Evolutionary conservation across 2,888 invertebrate genomes (phyloP), one percentile per base, ranked within the genome.

Genomic region (Scaptomyza tumidula): DNA sequence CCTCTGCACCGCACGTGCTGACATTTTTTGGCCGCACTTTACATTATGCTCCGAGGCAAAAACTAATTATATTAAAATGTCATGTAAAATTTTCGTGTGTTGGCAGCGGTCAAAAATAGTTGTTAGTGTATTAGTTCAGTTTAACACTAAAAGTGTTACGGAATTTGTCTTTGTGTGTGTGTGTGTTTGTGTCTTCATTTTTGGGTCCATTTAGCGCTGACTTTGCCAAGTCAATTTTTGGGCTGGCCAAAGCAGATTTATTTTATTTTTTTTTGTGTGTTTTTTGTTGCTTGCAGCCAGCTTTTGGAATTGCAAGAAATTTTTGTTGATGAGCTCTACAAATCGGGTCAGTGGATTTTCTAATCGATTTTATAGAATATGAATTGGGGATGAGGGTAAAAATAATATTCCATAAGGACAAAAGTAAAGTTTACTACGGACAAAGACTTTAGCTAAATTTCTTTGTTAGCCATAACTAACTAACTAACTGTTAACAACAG

Each of bases 21-120:
- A 84, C 78, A 80, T 80, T 83, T 82, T 82, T 83, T 80, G 78
- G 82, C 85, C 85, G 80, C 83, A 83, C 79, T 77, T 85, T 82
- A 74, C 83, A 85, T 83, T 85, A 82, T 80, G 85, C 76, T 76
- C 74, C 53, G 71, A 56, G 77, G 80, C 83, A 82, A 85, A 83
- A 84, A 84, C 83, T 84, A 84, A 84, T 84, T 84, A 84, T 84
- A 84, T 84, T 84, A 84, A 84, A 85, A 84, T 84, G 83, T 84
- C 85, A 80, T 84, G 85, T 77, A 82, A 82, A 71, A 83, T 82
- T 71, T 80, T 75, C 71, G 71, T 81, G 69, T 71, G 75, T 63
- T 73, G 78, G 75, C 75, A 75, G 61, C 71, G 82, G 80, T 67
- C 80, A 76, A 69, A 78, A 85, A 80, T 83, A 80, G 64, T 77